Percentiles rank a stretch among this genome's conserved stretches.
These are phyloP conservation scores for Pleuronectes platessa DNA, from an alignment of 2,113 vertebrate genomes.

Conservation along the genomic window DNA sequence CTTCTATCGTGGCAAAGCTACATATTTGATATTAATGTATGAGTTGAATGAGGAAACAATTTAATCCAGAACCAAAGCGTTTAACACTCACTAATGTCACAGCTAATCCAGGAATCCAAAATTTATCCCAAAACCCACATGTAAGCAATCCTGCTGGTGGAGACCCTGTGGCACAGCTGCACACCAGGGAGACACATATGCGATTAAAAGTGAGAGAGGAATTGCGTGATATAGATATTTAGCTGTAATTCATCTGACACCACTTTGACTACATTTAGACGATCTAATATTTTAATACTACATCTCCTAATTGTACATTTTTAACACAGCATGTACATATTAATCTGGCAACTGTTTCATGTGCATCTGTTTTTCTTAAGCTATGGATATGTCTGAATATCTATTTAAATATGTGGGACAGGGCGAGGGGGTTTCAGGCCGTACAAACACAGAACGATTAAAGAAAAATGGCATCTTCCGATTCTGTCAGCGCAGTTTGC, in stretches of 20 bases:
- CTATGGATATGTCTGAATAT: not conserved
- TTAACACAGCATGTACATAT: not conserved
- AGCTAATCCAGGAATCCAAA: slow-evolving; percentile 77
- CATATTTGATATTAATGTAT: slow-evolving; percentile 67
- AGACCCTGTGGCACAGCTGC: slow-evolving; percentile 7
- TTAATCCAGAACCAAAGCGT: slow-evolving; percentile 70
- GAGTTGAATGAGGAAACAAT: slow-evolving; percentile 65
- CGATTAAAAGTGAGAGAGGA: slow-evolving; percentile 49
- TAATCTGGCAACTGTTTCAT: not conserved
- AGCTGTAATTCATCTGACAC: slow-evolving; percentile 62
- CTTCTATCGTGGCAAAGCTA: slow-evolving; percentile 57
- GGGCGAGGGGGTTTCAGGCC: not conserved
- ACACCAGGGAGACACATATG: slow-evolving; percentile 14
- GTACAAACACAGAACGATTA: not conserved
- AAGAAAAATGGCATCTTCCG: slow-evolving; percentile 1
- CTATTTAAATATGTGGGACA: not conserved
- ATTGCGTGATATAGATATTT: slow-evolving; percentile 40
- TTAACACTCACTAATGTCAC: slow-evolving; percentile 72
- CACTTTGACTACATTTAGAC: slow-evolving; percentile 49
- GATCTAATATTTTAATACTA: slow-evolving; percentile 53
- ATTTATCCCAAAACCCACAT: slow-evolving; percentile 74
- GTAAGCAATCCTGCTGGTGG: slow-evolving; percentile 64
- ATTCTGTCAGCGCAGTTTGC: slow-evolving; percentile 7
- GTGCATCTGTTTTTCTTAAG: slow-evolving; percentile 26
- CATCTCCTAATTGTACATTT: slow-evolving; percentile 48